Conservation (phyloP, 2,113 vertebrate genomes). For the Trichomycterus rosablanca region DNA sequence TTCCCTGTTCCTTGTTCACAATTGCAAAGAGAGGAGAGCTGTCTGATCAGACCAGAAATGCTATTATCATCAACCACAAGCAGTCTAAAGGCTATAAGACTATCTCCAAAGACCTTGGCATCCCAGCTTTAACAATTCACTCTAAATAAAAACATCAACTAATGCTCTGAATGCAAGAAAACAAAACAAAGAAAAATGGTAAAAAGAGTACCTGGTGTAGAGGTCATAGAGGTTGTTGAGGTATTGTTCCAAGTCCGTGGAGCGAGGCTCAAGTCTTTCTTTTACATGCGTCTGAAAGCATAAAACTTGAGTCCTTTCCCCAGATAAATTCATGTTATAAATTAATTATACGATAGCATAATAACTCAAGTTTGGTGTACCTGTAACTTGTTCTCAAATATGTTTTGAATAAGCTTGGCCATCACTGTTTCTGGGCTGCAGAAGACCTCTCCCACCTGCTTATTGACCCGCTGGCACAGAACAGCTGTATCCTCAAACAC, state of each 20-base stretch:
- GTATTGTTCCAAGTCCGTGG: constrained; percentile 92
- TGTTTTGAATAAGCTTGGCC: constrained; percentile 97
- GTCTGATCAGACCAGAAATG: background rate
- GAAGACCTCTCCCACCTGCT: constrained; percentile 95
- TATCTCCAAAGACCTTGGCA: no score
- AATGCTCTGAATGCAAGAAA: no score
- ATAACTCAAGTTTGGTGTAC: no score
- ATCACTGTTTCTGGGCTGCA: constrained; percentile 94
- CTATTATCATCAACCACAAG: no score
- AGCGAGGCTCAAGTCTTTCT: constrained; percentile 84
- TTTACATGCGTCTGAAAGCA: constrained; percentile 81
- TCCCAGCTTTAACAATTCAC: no score
- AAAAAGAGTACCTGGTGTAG: constrained; percentile 79
- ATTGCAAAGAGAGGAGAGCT: background rate
- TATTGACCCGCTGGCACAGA: constrained; percentile 92
- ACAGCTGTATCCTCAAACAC: constrained; percentile 92
- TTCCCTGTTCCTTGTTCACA: no score
- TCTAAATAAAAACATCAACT: no score
- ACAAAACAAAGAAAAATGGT: no score
- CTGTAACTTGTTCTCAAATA: constrained; percentile 97
- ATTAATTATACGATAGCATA: no score
- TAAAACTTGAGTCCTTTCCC: background rate
- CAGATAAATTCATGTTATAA: no score
- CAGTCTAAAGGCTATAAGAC: no score
- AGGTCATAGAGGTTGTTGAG: constrained; percentile 96